phyloP scores from a whole-genome alignment of 2,797 vertebrate genomes.

The Sebastes alutus region DNA sequence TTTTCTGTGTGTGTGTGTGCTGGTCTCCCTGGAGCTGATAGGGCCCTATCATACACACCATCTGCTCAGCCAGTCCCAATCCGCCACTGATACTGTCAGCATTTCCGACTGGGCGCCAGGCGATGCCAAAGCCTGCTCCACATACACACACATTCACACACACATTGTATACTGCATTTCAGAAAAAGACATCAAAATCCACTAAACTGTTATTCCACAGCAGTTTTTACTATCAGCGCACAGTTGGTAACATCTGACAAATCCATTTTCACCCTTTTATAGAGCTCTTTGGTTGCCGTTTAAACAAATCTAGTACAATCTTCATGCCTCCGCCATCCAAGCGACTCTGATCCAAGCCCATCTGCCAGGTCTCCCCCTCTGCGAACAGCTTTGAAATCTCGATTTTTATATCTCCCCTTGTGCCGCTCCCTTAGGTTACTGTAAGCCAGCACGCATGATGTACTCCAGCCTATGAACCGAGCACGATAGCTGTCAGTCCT shows the following conservation, averaged over 20 bases:
- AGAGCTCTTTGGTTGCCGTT: constrained; percentile 13
- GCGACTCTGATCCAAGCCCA: neutral
- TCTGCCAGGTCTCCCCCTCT: constrained; percentile 18
- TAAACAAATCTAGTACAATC: constrained; percentile 12
- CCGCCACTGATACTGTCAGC: constrained; percentile 51
- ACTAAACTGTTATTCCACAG: neutral
- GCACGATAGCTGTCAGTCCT: constrained; percentile 28
- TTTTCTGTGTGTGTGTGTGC: neutral
- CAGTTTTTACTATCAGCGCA: neutral
- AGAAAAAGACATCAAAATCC: constrained; percentile 10
- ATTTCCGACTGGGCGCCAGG: constrained; percentile 30
- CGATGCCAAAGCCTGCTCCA: constrained; percentile 16
- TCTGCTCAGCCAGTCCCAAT: constrained; percentile 58
- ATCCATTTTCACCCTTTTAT: constrained; percentile 28
- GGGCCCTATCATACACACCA: constrained; percentile 59
- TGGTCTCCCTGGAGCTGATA: constrained; percentile 41
- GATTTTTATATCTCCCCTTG: constrained; percentile 7
- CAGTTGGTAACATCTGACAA: constrained; percentile 31
- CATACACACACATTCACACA: neutral
- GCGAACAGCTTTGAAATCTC: constrained; percentile 4
- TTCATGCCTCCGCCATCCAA: constrained; percentile 4
- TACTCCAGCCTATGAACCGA: neutral
- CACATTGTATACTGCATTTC: neutral
- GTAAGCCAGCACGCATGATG: constrained; percentile 29
- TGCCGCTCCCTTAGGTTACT: constrained; percentile 21